These are phyloP conservation scores for Dicrurus megarhynchus DNA, from an alignment of 2,113 vertebrate genomes.

Conservation along the genomic window DNA sequence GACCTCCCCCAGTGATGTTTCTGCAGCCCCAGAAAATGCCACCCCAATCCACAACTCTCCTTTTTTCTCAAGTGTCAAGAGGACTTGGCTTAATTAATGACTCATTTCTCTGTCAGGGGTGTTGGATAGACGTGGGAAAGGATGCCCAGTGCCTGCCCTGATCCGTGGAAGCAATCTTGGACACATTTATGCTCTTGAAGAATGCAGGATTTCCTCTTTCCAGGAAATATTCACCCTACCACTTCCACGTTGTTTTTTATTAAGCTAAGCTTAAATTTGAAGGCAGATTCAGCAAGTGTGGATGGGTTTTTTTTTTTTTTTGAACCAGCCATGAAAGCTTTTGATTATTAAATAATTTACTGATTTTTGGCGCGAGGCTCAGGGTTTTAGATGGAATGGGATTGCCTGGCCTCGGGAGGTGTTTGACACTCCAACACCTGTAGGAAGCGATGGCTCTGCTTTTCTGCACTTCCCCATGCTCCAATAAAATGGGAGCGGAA, in stretches of 20 bases:
- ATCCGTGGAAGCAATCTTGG: not conserved
- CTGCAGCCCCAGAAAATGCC: not conserved
- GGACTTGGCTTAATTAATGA: not conserved
- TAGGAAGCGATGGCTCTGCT: not conserved
- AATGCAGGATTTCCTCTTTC: not conserved
- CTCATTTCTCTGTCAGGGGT: not conserved
- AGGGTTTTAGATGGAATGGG: not conserved
- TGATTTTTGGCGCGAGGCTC: not conserved
- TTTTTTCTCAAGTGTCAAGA: not conserved
- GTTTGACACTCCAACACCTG: not conserved
- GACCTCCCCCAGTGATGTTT: not conserved
- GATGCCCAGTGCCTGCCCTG: not conserved
- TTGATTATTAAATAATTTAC: not conserved
- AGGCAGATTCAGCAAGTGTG: not conserved
- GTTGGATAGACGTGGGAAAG: rapidly evolving
- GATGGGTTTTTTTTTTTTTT: not conserved
- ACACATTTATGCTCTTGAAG: not conserved
- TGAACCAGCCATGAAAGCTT: not conserved
- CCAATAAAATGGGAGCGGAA: not conserved
- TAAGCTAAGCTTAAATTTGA: not conserved
- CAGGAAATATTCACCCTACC: not conserved
- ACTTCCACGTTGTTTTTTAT: not conserved
- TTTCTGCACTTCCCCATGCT: not conserved
- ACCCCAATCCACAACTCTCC: not conserved
- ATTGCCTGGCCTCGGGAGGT: not conserved